A percentile compares a stretch with the other conserved stretches of the same genome.
phyloP scores from a whole-genome alignment of 2,113 vertebrate genomes.

The Clarias magur region DNA sequence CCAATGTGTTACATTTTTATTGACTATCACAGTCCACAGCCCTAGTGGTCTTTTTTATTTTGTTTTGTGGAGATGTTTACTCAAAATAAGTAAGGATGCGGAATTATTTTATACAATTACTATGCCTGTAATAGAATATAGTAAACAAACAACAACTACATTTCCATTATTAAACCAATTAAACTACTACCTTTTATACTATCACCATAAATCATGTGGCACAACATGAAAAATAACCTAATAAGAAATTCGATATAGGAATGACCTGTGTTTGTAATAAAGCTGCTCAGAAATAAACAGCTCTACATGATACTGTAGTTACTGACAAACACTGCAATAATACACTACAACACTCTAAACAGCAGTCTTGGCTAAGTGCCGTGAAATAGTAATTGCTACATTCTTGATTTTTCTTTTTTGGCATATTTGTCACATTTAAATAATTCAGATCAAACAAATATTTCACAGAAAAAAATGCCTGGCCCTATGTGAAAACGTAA shows the following conservation, averaged over 20 bases:
- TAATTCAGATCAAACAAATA: no score
- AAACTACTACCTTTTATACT: background rate
- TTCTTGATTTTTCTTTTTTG: no score
- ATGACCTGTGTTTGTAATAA: constrained; percentile 41
- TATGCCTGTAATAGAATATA: background rate
- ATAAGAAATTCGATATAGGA: constrained; percentile 20
- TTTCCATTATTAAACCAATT: background rate
- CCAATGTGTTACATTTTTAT: no score
- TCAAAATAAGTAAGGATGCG: background rate
- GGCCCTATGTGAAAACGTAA: no score
- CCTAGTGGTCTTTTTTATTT: no score
- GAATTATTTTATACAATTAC: background rate
- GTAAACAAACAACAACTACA: background rate
- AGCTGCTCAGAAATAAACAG: constrained; percentile 17
- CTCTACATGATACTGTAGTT: background rate
- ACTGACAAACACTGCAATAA: constrained; percentile 24
- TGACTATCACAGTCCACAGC: no score
- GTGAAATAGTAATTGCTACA: no score
- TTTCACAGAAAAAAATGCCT: no score
- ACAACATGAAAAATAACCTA: background rate
- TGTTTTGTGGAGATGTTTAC: no score
- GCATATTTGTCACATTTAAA: no score
- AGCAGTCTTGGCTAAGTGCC: no score
- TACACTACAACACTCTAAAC: constrained; percentile 10
- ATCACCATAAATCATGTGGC: constrained; percentile 1